A percentile compares a stretch with the other conserved stretches of the same genome.
Conservation (phyloP, 2,888 invertebrate genomes). For the Drosophila paranaensis region DNA sequence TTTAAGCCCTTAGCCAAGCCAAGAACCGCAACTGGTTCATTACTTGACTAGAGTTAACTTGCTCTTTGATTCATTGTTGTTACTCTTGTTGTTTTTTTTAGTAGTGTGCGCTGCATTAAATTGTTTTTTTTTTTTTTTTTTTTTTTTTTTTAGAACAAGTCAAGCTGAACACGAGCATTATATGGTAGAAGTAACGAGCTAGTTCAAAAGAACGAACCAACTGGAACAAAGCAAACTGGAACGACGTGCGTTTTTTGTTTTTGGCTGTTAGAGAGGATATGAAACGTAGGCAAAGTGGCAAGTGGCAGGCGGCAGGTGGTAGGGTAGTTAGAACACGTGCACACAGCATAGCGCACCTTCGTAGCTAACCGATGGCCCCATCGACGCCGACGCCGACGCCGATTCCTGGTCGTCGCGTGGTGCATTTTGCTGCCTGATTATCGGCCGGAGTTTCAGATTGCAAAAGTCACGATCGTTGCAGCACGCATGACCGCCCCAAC, state of each 20-base stretch:
- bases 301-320: constrained; percentile 8
- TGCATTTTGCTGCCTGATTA: constrained; percentile 77
- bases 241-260: constrained; percentile 50
- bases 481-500: constrained; percentile 83
- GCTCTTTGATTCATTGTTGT: constrained; percentile 15
- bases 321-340: constrained; percentile 55
- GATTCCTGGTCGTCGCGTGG: constrained; percentile 19
- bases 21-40: not conserved
- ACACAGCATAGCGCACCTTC: constrained; percentile 76
- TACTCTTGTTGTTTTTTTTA: constrained; percentile 51
- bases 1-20: constrained; percentile 6
- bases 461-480: constrained; percentile 84
- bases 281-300: constrained; percentile 9
- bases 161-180: constrained; percentile 57
- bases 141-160: constrained; percentile 57
- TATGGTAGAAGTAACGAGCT: constrained; percentile 36
- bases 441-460: constrained; percentile 85
- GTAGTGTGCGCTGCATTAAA: constrained; percentile 65
- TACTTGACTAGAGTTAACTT: not conserved
- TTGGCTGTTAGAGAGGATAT: constrained; percentile 23
- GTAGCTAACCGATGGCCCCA: constrained; percentile 45
- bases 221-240: constrained; percentile 58
- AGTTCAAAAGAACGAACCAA: constrained; percentile 58
- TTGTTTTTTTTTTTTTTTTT: constrained; percentile 48
- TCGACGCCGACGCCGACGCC: constrained; percentile 9